These are phyloP conservation scores for Oreochromis aureus DNA, from an alignment of 2,113 vertebrate species.

Conservation along the genomic window DNA sequence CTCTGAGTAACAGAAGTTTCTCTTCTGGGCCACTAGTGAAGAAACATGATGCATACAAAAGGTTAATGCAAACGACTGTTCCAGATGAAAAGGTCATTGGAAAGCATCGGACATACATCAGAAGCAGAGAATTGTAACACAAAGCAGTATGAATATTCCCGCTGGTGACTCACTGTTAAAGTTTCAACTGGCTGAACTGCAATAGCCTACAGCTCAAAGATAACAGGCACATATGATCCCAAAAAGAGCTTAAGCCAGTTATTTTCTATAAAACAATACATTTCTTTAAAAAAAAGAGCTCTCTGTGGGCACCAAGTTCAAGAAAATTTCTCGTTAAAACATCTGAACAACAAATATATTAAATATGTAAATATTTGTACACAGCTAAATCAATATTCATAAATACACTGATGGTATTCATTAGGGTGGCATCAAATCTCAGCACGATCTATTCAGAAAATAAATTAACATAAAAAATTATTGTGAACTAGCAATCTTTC, in stretches of 20 bases:
- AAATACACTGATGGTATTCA: not conserved
- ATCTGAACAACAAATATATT: not conserved
- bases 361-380: not conserved
- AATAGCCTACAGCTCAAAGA: not conserved
- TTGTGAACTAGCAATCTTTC: not conserved
- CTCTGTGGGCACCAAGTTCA: not conserved
- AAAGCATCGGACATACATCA: constrained; percentile 41
- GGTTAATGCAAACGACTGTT: constrained; percentile 57
- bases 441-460: not conserved
- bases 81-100: constrained; percentile 56
- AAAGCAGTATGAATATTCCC: constrained; percentile 1
- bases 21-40: constrained; percentile 31
- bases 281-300: not conserved
- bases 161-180: not conserved
- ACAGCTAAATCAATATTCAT: not conserved
- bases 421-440: not conserved
- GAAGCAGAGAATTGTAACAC: not conserved
- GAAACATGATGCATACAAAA: constrained; percentile 58
- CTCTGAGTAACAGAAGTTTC: constrained; percentile 8
- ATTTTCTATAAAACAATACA: not conserved
- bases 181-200: not conserved
- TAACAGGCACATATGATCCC: not conserved
- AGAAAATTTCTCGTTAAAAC: not conserved
- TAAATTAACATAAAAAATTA: not conserved
- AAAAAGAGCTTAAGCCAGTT: not conserved